Conservation (phyloP, 2,888 invertebrate species). For the Steinernema scapterisci region DNA sequence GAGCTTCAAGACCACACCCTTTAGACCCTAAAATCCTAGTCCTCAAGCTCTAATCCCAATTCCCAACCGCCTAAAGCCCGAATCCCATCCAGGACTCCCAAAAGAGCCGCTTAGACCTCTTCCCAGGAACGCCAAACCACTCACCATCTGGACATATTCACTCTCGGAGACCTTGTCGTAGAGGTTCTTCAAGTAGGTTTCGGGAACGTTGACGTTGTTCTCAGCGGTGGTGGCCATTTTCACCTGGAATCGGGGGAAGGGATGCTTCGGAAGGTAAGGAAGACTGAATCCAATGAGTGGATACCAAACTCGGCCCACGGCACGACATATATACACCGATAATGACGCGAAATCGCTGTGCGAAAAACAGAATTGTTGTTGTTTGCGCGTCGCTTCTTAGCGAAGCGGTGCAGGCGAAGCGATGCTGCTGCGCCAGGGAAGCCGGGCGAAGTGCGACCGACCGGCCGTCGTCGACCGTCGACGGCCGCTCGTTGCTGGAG, state of each 20-base stretch:
- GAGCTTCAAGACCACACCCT: no score
- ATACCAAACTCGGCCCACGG: not conserved
- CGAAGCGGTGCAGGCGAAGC: not conserved
- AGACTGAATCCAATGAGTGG: not conserved
- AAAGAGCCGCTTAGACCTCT: not conserved
- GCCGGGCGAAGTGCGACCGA: not conserved
- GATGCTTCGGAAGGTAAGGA: not conserved
- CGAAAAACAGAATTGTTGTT: slow-evolving; percentile 12
- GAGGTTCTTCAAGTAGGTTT: slow-evolving; percentile 5
- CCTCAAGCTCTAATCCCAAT: no score
- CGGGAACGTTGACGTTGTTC: not conserved
- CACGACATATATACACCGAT: not conserved
- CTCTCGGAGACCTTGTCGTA: slow-evolving; percentile 2
- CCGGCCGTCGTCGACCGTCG: no score
- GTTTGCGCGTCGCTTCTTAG: slow-evolving; percentile 6
- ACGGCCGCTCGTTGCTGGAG: no score
- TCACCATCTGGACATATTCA: not conserved
- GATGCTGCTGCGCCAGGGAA: not conserved
- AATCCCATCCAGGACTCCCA: no score
- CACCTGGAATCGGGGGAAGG: not conserved
- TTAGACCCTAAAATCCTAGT: no score
- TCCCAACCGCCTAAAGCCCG: no score
- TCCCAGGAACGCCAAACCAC: not conserved
- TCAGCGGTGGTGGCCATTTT: not conserved
- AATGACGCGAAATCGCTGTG: not conserved